Evolutionary conservation across 2,797 vertebrate species (phyloP).

Genomic region (Hafferia zeledoni): DNA sequence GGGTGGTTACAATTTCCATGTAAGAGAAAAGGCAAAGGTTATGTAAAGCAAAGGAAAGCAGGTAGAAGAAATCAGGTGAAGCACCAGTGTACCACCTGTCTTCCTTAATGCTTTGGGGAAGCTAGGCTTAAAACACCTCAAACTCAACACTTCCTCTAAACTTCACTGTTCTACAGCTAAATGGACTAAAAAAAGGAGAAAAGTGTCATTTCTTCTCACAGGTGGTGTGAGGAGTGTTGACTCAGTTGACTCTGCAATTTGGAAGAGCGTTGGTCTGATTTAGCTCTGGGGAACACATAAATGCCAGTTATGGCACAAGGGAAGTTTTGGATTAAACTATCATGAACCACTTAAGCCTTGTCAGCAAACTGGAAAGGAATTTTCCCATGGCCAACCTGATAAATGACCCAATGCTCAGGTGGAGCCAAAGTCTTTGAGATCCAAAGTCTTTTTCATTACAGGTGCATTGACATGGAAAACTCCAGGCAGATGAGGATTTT

Average conservation of each 20-base stretch:
- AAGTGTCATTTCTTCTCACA: not conserved
- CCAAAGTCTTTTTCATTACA: not conserved
- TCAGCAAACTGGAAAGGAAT: not conserved
- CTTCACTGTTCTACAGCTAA: not conserved
- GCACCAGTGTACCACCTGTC: not conserved
- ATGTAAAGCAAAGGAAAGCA: not conserved
- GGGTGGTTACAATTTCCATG: too few species aligned
- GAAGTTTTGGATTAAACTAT: not conserved
- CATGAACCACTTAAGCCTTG: not conserved
- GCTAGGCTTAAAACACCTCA: not conserved
- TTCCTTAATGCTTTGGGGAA: not conserved
- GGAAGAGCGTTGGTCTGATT: not conserved
- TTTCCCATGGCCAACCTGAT: not conserved
- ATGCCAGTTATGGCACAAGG: not conserved
- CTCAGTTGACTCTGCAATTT: not conserved
- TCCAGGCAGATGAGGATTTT: not conserved
- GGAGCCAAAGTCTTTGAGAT: not conserved
- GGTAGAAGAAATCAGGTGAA: not conserved
- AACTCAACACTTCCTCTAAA: not conserved
- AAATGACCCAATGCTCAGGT: not conserved
- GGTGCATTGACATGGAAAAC: not conserved
- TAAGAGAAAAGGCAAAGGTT: not conserved
- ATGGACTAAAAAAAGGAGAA: not conserved
- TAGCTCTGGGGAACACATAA: not conserved
- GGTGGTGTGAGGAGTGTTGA: not conserved